A percentile compares a stretch with the other conserved stretches of the same genome.
These are phyloP conservation scores for Psilopsiagon aymara DNA, from an alignment of 2,113 vertebrate genomes.

Conservation along the genomic window DNA sequence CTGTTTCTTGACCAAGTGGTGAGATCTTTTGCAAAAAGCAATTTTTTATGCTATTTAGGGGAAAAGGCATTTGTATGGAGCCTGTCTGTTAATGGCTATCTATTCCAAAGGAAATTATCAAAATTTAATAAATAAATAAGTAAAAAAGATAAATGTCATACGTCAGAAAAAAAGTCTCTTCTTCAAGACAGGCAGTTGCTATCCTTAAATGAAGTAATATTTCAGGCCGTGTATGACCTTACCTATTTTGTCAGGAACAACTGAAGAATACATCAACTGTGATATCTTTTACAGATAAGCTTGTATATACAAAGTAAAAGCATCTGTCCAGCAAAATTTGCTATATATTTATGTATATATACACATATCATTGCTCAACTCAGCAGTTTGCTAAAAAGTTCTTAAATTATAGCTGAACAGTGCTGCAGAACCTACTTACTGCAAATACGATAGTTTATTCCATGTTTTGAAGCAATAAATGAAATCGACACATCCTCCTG, in stretches of 20 bases:
- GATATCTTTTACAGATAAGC: background rate
- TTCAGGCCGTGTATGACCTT: background rate
- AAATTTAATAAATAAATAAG: background rate
- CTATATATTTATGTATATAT: background rate
- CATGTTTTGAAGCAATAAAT: background rate
- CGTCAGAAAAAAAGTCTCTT: background rate
- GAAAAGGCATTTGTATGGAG: background rate
- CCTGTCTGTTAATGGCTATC: background rate
- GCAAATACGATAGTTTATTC: background rate
- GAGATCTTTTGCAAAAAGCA: background rate
- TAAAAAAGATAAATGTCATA: fast-evolving
- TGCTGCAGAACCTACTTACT: background rate
- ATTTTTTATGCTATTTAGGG: background rate
- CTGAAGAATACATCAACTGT: background rate
- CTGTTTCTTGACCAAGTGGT: background rate
- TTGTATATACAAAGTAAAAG: background rate
- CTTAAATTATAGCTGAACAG: background rate
- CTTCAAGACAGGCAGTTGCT: background rate
- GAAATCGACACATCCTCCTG: background rate
- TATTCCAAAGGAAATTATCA: background rate
- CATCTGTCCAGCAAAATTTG: background rate
- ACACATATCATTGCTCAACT: background rate
- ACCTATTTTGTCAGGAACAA: background rate
- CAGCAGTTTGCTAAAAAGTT: background rate
- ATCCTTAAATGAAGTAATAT: background rate